phyloP scores from a whole-genome alignment of 2,113 vertebrate species.

The Platysteira castanea region DNA sequence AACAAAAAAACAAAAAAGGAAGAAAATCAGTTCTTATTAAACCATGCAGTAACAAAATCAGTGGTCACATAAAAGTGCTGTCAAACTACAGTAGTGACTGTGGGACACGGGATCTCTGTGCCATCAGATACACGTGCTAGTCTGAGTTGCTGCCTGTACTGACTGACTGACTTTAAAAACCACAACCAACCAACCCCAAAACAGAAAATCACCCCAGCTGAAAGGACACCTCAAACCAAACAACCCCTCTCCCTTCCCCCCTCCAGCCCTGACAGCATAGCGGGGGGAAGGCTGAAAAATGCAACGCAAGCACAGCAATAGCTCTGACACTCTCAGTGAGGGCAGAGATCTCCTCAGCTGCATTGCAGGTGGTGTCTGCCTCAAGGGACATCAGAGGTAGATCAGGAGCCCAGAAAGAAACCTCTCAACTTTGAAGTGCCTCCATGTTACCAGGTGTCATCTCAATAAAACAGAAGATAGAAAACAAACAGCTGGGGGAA shows the following conservation, averaged over 20 bases:
- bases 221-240: neutral
- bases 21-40: neutral
- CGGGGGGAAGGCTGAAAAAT: neutral
- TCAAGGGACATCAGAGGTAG: neutral
- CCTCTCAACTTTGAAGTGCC: neutral
- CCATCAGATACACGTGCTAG: neutral
- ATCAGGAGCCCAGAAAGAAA: neutral
- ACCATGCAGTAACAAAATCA: neutral
- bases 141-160: neutral
- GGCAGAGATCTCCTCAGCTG: neutral
- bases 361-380: neutral
- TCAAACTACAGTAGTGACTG: neutral
- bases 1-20: too few relatives aligned
- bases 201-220: neutral
- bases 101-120: neutral
- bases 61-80: neutral
- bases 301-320: neutral
- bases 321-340: neutral
- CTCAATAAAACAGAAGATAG: neutral
- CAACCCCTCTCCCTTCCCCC: neutral
- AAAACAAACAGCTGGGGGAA: neutral
- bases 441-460: neutral
- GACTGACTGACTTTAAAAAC: neutral
- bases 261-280: neutral
- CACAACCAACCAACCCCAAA: rapidly evolving